A percentile compares a stretch with the other conserved stretches of the same genome.
These are phyloP conservation scores for Chrysaora quinquecirrha DNA, from an alignment of 30 jellyfish, hydroid and myxozoan species.

Conservation along the genomic window DNA sequence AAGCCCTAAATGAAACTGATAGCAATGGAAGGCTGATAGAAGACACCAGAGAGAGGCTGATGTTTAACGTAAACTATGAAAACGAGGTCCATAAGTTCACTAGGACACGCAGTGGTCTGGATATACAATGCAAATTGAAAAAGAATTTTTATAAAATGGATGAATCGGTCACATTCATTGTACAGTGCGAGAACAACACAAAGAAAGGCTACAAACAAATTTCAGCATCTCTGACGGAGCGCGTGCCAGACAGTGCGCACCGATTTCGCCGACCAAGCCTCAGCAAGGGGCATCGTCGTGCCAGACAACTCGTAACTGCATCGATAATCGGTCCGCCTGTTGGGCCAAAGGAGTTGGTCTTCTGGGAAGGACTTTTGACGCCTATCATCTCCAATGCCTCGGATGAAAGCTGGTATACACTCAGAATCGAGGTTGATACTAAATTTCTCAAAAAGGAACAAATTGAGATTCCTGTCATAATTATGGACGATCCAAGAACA, in stretches of 20 bases:
- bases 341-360: constrained; percentile 53
- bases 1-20: neutral
- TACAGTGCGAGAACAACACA: constrained; percentile 52
- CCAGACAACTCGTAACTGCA: constrained; percentile 15
- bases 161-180: constrained; percentile 33
- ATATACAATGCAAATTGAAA: constrained; percentile 18
- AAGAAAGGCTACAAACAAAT: constrained; percentile 48
- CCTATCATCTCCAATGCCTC: constrained; percentile 1
- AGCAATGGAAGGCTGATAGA: neutral
- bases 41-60: neutral
- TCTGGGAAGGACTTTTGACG: constrained; percentile 36
- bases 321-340: constrained; percentile 64
- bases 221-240: constrained; percentile 27
- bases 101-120: neutral
- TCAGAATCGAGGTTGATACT: constrained; percentile 5
- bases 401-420: constrained; percentile 44
- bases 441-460: neutral
- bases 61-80: neutral
- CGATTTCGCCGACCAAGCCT: neutral
- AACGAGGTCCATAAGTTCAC: neutral
- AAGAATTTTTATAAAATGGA: constrained; percentile 1
- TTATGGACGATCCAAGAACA: constrained; percentile 22
- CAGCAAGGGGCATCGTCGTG: no score
- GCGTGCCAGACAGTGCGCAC: constrained; percentile 5
- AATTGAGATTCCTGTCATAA: constrained; percentile 16